Percentiles rank a stretch among this genome's conserved stretches.
Conservation (phyloP, 2,888 invertebrate genomes). For the Xestoiulus laeticollis region DNA sequence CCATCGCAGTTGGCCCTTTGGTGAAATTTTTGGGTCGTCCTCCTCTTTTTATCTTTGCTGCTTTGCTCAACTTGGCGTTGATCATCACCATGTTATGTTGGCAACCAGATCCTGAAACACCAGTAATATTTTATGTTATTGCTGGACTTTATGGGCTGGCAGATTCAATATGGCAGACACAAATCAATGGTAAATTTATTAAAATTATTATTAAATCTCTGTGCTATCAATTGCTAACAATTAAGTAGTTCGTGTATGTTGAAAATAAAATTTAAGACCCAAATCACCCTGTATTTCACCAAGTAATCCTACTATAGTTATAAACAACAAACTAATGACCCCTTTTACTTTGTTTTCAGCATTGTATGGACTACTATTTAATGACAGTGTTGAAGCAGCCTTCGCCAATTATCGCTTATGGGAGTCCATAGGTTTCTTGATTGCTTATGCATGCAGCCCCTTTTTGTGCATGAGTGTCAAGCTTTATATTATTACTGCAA, state of each 20-base stretch:
- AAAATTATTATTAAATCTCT: neutral
- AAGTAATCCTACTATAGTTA: neutral
- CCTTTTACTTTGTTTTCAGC: constrained; percentile 53
- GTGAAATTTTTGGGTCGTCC: constrained; percentile 92
- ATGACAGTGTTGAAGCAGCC: constrained; percentile 55
- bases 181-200: constrained; percentile 81
- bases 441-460: constrained; percentile 88
- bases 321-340: neutral
- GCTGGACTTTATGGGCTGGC: constrained; percentile 94
- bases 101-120: constrained; percentile 83
- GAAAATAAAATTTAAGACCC: neutral
- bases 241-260: neutral
- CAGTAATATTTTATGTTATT: constrained; percentile 84
- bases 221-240: neutral
- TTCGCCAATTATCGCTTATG: constrained; percentile 62
- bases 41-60: constrained; percentile 80
- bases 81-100: constrained; percentile 84
- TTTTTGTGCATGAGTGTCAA: constrained; percentile 86
- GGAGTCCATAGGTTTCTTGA: constrained; percentile 90
- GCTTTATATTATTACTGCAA: constrained; percentile 81
- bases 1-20: constrained; percentile 87
- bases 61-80: constrained; percentile 78
- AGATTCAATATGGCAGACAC: constrained; percentile 96
- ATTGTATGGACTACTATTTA: constrained; percentile 56
- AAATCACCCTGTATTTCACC: neutral